These are phyloP conservation scores for Morpho deidamia DNA, from an alignment of 2,888 invertebrate species.

Conservation along the genomic window DNA sequence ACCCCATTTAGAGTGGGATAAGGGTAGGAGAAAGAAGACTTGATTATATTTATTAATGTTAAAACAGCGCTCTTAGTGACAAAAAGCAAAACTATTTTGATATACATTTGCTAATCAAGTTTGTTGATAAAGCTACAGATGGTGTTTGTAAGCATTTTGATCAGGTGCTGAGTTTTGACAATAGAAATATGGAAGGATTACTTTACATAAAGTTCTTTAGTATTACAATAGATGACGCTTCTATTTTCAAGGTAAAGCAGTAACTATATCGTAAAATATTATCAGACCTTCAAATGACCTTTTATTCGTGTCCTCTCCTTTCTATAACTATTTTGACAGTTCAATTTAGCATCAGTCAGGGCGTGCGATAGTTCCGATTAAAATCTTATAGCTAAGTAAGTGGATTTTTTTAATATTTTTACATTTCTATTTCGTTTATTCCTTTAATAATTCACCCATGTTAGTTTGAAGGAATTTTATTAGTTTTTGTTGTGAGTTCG, in stretches of 20 bases:
- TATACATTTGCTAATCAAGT: neutral
- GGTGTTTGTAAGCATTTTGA: neutral
- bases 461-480: neutral
- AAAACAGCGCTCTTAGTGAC: no score
- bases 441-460: neutral
- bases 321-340: constrained; percentile 40
- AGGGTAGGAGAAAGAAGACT: no score
- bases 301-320: constrained; percentile 58
- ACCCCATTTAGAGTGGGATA: no score
- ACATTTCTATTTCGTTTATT: constrained; percentile 2
- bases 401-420: constrained; percentile 20
- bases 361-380: constrained; percentile 47
- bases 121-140: neutral
- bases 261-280: constrained; percentile 25
- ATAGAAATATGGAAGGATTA: no score
- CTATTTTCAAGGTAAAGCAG: constrained; percentile 12
- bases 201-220: neutral
- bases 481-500: constrained; percentile 1
- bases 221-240: neutral
- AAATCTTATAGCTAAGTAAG: constrained; percentile 35
- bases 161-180: no score
- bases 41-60: no score
- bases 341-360: constrained; percentile 48
- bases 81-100: no score
- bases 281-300: constrained; percentile 75